These are phyloP conservation scores for Pimpla rufipes DNA, from an alignment of 2,888 invertebrate species.

Conservation along the genomic window DNA sequence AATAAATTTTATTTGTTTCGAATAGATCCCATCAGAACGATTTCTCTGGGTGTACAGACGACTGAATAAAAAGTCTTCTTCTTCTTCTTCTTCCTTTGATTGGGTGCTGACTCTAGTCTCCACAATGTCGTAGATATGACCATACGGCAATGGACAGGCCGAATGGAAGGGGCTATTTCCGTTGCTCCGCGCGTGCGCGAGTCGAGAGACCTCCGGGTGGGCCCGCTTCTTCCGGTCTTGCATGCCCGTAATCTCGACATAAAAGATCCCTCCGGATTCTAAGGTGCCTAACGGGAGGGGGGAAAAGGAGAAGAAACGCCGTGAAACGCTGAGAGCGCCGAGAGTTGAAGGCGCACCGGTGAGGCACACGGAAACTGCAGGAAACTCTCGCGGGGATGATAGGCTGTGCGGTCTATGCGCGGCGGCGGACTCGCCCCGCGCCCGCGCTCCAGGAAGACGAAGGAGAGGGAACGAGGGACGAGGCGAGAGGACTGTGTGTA, in stretches of 20 bases:
- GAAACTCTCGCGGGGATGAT: conserved; percentile 10
- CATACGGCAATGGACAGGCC: no score
- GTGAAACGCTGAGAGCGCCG: not conserved
- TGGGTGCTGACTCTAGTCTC: no score
- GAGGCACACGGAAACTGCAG: conserved; percentile 39
- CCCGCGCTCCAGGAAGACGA: not conserved
- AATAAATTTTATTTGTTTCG: no score
- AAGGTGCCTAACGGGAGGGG: not conserved
- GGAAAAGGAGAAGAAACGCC: not conserved
- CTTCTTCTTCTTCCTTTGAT: no score
- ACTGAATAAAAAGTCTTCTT: no score
- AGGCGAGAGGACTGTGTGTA: conserved; percentile 38
- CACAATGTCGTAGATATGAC: no score
- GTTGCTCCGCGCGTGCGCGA: no score
- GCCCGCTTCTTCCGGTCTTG: not conserved
- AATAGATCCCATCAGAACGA: no score
- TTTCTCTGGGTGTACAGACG: no score
- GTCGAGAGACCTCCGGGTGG: conserved; percentile 14
- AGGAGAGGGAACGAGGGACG: conserved; percentile 6
- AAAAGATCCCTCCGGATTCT: not conserved
- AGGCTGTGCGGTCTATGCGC: not conserved
- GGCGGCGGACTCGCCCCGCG: not conserved
- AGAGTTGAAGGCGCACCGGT: not conserved
- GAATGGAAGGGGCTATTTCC: no score
- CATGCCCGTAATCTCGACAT: not conserved